phyloP scores from a whole-genome alignment of 2,888 invertebrate genomes.

The Clanis bilineata region DNA sequence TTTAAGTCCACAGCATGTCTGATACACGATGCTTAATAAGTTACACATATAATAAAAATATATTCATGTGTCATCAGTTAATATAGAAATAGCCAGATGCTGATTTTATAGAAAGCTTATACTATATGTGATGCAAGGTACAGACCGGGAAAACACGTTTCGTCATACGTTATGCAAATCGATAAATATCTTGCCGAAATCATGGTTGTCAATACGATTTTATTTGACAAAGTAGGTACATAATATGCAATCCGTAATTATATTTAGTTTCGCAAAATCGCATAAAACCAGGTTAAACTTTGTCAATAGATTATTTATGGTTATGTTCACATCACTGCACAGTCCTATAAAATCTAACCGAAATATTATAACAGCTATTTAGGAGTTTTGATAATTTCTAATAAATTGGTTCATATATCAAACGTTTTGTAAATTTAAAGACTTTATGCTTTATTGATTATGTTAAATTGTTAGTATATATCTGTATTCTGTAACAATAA shows the following conservation, averaged over 20 bases:
- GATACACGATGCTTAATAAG: neutral
- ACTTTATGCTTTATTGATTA: slow-evolving; percentile 20
- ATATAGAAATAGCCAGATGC: neutral
- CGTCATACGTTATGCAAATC: neutral
- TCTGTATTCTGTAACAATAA: slow-evolving; percentile 22
- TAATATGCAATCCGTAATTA: neutral
- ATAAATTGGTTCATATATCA: neutral
- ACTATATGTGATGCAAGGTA: neutral
- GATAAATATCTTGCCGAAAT: neutral
- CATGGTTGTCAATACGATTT: neutral
- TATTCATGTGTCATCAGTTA: neutral
- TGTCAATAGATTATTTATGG: no score
- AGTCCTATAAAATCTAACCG: neutral
- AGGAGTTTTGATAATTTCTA: neutral
- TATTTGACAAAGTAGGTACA: slow-evolving; percentile 2
- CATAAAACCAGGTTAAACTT: no score
- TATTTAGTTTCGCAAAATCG: no score
- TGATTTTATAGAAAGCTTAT: neutral
- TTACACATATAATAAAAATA: neutral
- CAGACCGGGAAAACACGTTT: neutral
- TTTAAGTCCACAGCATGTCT: neutral
- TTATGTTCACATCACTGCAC: no score
- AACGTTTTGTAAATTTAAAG: slow-evolving; percentile 6
- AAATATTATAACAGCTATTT: neutral
- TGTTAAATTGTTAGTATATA: slow-evolving; percentile 25